A percentile compares a stretch with the other conserved stretches of the same genome.
These are phyloP conservation scores for Andrena praecox DNA, from an alignment of 2,888 invertebrate species.

Conservation along the genomic window DNA sequence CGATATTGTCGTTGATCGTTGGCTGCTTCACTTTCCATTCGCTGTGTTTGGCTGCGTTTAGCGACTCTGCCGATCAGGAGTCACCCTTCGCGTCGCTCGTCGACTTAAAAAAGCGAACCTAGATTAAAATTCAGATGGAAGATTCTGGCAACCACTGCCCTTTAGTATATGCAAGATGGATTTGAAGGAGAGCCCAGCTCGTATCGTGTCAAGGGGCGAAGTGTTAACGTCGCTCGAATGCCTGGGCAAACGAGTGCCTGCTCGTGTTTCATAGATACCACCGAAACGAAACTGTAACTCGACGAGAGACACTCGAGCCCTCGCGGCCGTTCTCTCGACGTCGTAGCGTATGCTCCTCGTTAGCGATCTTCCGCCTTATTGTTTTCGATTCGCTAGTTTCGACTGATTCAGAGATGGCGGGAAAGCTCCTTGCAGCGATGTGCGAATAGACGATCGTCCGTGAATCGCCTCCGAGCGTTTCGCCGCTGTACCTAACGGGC, in stretches of 20 bases:
- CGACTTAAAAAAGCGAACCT: background rate
- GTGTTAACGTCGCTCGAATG: constrained; percentile 8
- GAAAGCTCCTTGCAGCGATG: constrained; percentile 7
- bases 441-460: constrained; percentile 6
- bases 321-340: constrained; percentile 37
- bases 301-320: constrained; percentile 33
- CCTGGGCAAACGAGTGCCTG: background rate
- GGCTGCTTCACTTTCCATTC: background rate
- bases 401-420: constrained; percentile 7
- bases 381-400: constrained; percentile 29
- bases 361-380: constrained; percentile 21
- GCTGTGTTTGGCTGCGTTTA: background rate
- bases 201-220: constrained; percentile 3
- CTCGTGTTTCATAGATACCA: constrained; percentile 53
- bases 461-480: constrained; percentile 44
- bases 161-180: constrained; percentile 63
- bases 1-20: background rate
- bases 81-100: background rate
- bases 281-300: constrained; percentile 40
- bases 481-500: background rate
- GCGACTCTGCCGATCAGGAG: background rate
- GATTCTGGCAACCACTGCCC: constrained; percentile 30
- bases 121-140: constrained; percentile 13
- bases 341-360: constrained; percentile 34
- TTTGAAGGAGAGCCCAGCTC: constrained; percentile 51